These are phyloP conservation scores for Acleris laterana DNA, from an alignment of 2,888 invertebrate genomes.

Conservation along the genomic window DNA sequence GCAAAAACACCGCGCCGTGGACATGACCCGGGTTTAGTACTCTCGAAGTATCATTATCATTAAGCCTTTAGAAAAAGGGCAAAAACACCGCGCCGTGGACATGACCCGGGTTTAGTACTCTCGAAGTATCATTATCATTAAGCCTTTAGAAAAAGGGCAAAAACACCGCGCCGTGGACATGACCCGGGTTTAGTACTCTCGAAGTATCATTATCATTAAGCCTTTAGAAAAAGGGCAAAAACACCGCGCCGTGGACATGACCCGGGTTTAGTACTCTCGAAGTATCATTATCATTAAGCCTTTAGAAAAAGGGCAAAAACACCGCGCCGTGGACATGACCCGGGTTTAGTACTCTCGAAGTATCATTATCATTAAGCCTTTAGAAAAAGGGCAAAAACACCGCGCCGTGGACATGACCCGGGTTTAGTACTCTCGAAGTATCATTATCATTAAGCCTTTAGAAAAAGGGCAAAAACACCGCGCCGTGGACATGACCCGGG, in stretches of 20 bases:
- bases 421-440: background rate
- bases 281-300: slow-evolving; percentile 6
- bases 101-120: background rate
- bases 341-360: background rate
- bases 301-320: slow-evolving; percentile 12
- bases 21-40: background rate
- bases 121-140: slow-evolving; percentile 4
- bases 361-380: slow-evolving; percentile 7
- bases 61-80: slow-evolving; percentile 7
- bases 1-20: background rate
- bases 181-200: background rate
- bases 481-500: background rate
- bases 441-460: slow-evolving; percentile 7
- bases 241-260: background rate
- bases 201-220: slow-evolving; percentile 5
- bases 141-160: slow-evolving; percentile 8
- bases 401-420: background rate
- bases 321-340: background rate
- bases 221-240: slow-evolving; percentile 10
- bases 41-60: slow-evolving; percentile 3
- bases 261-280: too few species aligned
- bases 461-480: slow-evolving; percentile 7
- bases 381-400: slow-evolving; percentile 11
- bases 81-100: background rate
- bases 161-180: background rate